Base-by-base conservation (phyloP, 2,888 invertebrate species). In the Invenusta paracnida region DNA sequence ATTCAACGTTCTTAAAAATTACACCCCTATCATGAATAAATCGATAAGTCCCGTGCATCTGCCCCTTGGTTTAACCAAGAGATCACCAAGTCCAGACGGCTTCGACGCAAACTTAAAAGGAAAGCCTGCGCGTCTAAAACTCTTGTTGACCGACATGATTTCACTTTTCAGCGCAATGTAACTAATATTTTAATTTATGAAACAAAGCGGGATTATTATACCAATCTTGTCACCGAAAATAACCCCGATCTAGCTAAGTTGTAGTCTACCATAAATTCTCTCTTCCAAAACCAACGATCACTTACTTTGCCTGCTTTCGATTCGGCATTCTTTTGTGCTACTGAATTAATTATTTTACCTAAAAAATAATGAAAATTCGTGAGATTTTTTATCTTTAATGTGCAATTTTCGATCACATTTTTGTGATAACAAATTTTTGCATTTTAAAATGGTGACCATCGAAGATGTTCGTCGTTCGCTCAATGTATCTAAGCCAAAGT, bases 401-500 rank as follows among this genome's bases (percentile, higher is more conserved):
- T 73, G 73, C 73, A 73, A 73, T 23, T 13, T 73, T 25, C 27
- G 73, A 73, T 73, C 17, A 5, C 73, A 73, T 13, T 73, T 23
- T 73, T 73, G 73, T 23, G 73, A 73, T 73, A 73, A 73, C 5
- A 73, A 5, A 23, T 73, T 73, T 73, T 73, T 23, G 73, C 73
- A 73, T 73, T 73, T 73, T 73, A 73, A 73, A 73, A 23, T 23
- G 23, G 73, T 73, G 73, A 73, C 73, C 73, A 73, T 73, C 73
- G 73, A 73, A 73, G 73, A 73, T 73, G 73, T 73, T 73, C 73
- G 73, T 73, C 73, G 73, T 23, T 73, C 23, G 73, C 5, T 73
- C 73, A 73, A 73, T 73, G 23, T 73, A 73, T 73, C 73, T 73
- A 82, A 82, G 82, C 82, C 82, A 82, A 82, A 82, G 82, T 29